Percentiles rank a stretch among this genome's conserved stretches.
Conservation (phyloP, 2,888 invertebrate genomes). For the Baronia brevicornis region DNA sequence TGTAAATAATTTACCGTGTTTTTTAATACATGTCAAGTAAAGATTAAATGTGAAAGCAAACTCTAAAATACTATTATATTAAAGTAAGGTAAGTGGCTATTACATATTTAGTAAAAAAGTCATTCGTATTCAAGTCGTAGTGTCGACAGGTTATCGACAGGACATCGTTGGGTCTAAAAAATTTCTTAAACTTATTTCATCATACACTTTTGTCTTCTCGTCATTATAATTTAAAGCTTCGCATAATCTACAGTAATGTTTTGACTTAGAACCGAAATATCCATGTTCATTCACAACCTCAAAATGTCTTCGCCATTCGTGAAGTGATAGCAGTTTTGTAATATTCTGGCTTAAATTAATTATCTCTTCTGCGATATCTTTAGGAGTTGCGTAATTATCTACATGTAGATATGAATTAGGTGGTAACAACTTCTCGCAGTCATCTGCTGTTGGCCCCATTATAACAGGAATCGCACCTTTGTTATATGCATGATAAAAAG, state of each 20-base stretch:
- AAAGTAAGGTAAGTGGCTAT: too few relatives aligned
- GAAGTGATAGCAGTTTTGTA: conserved; percentile 57
- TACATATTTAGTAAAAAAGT: too few relatives aligned
- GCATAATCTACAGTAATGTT: conserved; percentile 79
- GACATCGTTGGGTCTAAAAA: conserved; percentile 31
- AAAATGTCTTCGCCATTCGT: conserved; percentile 77
- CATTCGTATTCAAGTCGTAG: too few relatives aligned
- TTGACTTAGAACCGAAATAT: conserved; percentile 76
- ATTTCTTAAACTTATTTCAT: conserved; percentile 24
- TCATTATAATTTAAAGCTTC: conserved; percentile 80
- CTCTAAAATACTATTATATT: too few relatives aligned
- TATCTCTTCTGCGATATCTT: conserved; percentile 71
- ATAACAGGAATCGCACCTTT: conserved; percentile 80
- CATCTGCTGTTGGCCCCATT: conserved; percentile 75
- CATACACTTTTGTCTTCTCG: conserved; percentile 31
- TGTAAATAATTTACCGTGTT: too few relatives aligned
- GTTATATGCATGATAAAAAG: conserved; percentile 78
- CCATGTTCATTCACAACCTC: conserved; percentile 79
- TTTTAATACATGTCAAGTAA: too few relatives aligned
- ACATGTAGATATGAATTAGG: conserved; percentile 78
- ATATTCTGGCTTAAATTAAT: conserved; percentile 46
- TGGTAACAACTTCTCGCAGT: conserved; percentile 70
- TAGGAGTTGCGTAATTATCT: conserved; percentile 66
- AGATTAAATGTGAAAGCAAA: too few relatives aligned
- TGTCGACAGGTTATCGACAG: conserved; percentile 18